A percentile compares a stretch with the other conserved stretches of the same genome.
Evolutionary conservation across 2,113 vertebrate genomes (phyloP).

Genomic region (Peromyscus californicus): DNA sequence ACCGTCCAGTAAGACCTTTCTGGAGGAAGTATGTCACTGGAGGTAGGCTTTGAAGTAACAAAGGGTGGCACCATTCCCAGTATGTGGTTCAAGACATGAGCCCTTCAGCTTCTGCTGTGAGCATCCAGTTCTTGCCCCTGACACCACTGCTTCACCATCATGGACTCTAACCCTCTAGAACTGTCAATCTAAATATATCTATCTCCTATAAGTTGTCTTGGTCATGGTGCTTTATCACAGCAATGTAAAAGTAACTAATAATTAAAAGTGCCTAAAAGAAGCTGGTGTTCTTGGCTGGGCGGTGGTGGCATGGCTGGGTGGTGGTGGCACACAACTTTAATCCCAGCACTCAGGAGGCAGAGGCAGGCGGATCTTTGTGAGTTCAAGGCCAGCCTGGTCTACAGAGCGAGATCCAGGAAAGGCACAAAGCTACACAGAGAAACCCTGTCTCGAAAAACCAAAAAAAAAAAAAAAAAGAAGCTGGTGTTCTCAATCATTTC

Average conservation of each 20-base stretch:
- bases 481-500: not conserved
- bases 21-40: not conserved
- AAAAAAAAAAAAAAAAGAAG: too few species aligned
- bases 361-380: too few species aligned
- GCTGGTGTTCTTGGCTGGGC: too few species aligned
- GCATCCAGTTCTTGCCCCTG: not conserved
- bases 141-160: not conserved
- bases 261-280: slow-evolving; percentile 5
- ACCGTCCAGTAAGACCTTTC: not conserved
- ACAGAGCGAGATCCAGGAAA: too few species aligned
- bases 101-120: not conserved
- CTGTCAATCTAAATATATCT: not conserved
- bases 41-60: not conserved
- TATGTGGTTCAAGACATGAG: not conserved
- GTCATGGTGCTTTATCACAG: not conserved
- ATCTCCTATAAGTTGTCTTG: not conserved
- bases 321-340: too few species aligned
- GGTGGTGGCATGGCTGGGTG: too few species aligned
- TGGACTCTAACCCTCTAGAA: not conserved
- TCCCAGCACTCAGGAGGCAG: too few species aligned
- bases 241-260: not conserved
- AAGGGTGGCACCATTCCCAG: not conserved
- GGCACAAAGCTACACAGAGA: too few species aligned
- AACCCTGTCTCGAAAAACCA: too few species aligned
- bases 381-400: too few species aligned